A percentile compares a stretch with the other conserved stretches of the same genome.
These are phyloP conservation scores for Scrobipalpa atriplicella DNA, from an alignment of 2,888 invertebrate genomes.

Conservation along the genomic window DNA sequence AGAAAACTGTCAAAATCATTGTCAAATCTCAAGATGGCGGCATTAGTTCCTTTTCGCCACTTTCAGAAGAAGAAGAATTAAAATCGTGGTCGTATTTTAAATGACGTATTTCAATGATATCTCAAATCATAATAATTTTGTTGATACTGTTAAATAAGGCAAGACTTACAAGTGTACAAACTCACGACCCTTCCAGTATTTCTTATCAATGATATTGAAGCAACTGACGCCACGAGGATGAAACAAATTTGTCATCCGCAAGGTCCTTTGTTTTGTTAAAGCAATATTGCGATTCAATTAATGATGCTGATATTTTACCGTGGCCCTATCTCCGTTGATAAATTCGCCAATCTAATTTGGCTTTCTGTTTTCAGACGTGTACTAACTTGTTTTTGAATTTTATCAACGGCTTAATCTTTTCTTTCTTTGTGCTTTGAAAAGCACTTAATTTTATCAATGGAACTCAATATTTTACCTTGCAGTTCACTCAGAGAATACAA, in stretches of 20 bases:
- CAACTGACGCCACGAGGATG: constrained; percentile 62
- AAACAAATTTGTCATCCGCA: constrained; percentile 70
- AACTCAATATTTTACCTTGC: not conserved
- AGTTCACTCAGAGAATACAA: not conserved
- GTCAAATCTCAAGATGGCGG: no score
- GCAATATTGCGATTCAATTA: constrained; percentile 75
- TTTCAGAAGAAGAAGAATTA: no score
- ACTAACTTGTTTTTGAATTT: constrained; percentile 14
- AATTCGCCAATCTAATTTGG: constrained; percentile 53
- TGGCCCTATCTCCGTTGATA: constrained; percentile 64
- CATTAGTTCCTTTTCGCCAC: no score
- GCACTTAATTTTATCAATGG: constrained; percentile 7
- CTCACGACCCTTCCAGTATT: not conserved
- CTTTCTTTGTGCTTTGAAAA: not conserved
- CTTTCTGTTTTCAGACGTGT: constrained; percentile 42
- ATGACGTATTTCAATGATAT: no score
- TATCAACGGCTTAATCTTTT: not conserved
- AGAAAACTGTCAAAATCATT: no score
- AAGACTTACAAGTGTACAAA: no score
- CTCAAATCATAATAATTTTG: no score
- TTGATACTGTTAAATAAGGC: no score
- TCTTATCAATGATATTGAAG: constrained; percentile 35
- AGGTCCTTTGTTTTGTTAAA: constrained; percentile 69
- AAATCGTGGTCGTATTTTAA: no score
- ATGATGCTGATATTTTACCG: constrained; percentile 73